A percentile compares a stretch with the other conserved stretches of the same genome.
Evolutionary conservation across 1,140 invertebrate genomes (phyloP).

Genomic region (Lepidurus arcticus): DNA sequence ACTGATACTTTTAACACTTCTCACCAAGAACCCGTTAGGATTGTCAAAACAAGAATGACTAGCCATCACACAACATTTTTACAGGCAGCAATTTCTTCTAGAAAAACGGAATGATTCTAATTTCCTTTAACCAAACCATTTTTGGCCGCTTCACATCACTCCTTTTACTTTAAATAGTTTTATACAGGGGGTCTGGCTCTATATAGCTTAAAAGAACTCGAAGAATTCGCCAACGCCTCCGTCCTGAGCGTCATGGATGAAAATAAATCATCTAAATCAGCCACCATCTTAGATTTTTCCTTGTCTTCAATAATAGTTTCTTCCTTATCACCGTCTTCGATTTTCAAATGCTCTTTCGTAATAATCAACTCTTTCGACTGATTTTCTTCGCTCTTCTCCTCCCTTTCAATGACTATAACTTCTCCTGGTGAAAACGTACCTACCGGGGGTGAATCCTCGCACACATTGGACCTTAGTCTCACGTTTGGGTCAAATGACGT

Average conservation of each 20-base stretch:
- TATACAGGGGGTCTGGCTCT: conserved; percentile 14
- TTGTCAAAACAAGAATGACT: conserved; percentile 4
- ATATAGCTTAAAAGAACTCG: conserved; percentile 30
- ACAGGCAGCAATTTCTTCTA: neutral
- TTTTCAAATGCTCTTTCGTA: neutral
- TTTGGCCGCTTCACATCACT: conserved; percentile 2
- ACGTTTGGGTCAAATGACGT: neutral
- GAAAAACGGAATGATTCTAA: neutral
- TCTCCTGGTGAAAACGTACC: neutral
- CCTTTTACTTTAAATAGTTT: neutral
- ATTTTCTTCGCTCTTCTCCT: neutral
- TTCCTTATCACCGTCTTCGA: neutral
- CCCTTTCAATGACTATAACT: neutral
- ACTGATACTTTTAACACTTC: neutral
- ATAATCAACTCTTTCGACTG: neutral
- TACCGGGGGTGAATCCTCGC: neutral
- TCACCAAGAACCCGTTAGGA: neutral
- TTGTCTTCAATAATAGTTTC: neutral
- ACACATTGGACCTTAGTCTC: neutral
- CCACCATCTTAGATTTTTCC: neutral
- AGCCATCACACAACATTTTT: neutral
- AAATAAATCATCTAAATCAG: conserved; percentile 29
- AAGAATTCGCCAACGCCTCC: conserved; percentile 29
- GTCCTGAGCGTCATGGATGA: conserved; percentile 26
- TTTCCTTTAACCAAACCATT: neutral